These are phyloP conservation scores for Sebastolobus altivelis DNA, from an alignment of 2,797 vertebrate species.

Conservation along the genomic window DNA sequence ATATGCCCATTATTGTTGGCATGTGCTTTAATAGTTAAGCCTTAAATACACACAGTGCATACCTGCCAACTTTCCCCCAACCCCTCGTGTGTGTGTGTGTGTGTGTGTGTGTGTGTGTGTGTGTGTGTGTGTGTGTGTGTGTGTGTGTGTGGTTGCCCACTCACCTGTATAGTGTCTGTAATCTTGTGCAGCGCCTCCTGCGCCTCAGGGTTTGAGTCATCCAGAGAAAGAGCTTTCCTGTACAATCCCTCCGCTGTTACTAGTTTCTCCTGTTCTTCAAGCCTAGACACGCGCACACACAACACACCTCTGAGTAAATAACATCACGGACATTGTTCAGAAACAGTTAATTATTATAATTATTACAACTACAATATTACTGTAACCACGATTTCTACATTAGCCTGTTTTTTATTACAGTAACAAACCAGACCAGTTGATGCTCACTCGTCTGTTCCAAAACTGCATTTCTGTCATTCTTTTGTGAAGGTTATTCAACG, in stretches of 20 bases:
- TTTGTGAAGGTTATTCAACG: not conserved
- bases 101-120: not conserved
- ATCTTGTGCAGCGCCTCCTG: constrained; percentile 93
- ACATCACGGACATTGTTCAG: not conserved
- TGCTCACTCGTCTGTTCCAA: not conserved
- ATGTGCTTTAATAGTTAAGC: not conserved
- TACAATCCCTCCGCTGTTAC: constrained; percentile 96
- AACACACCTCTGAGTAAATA: not conserved
- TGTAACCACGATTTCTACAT: not conserved
- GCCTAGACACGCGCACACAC: constrained; percentile 71
- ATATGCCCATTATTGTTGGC: not conserved
- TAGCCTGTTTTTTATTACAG: not conserved
- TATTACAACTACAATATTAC: no score
- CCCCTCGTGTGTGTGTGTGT: not conserved
- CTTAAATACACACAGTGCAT: not conserved
- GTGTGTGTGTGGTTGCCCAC: constrained; percentile 76
- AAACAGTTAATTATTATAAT: not conserved
- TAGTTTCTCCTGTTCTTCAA: constrained; percentile 96
- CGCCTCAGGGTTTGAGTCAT: constrained; percentile 92
- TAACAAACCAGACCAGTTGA: not conserved
- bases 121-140: not conserved
- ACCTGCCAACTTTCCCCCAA: not conserved
- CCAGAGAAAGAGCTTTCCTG: constrained; percentile 91
- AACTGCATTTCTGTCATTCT: not conserved
- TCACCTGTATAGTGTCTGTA: constrained; percentile 95